Base-by-base conservation (phyloP, 1,140 invertebrate species). In the Rhopalosiphum maidis region DNA sequence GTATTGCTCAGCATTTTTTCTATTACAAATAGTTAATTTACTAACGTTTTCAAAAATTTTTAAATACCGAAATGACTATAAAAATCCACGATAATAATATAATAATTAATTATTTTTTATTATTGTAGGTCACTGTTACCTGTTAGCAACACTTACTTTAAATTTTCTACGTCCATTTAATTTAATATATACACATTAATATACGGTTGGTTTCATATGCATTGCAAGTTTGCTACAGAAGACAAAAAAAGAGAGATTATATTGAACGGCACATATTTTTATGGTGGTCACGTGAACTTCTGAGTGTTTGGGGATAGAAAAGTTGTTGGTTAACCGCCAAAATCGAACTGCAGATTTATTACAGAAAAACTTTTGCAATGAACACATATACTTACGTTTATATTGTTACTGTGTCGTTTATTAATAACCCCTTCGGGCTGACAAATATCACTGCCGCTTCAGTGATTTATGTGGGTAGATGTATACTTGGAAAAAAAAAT, bases 261-360 rank as follows among this genome's bases (percentile, higher is more conserved):
- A 89, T 54, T 51, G n/a, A 51, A 35, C 30, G n/a, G 46, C 7
- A n/a, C 23, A 54, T 43, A 35, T 54, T 89, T 54, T 35, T 2
- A 21, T 37, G 87, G n/a, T 54, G 22, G 18, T 7, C 35, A 89
- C 7, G 60, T 23, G 25, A 60, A 60, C 54, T 90, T 90, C 60
- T 60, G 30, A 41, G 37, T 60, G 89, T 43, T 30, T 60, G 35
- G 25, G 21, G 3, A 43, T 37, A 68, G 60, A 35, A 48, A 91
- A 91, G 43, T 83, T 51, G 68, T 82, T 91, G 90, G 60, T 48
- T 82, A 77, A 82, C 46, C 60, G 68, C 90, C 60, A 83, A 82
- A 82, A 91, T 91, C 90, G 46, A 83, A 82, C 90, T 15, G 30
- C 35, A 48, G 35, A 91, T 91, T 91, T 91, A 91, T 77, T 82